Evolutionary conservation across 2,797 vertebrate genomes (phyloP).

Genomic region (Macroramphosus scolopax): DNA sequence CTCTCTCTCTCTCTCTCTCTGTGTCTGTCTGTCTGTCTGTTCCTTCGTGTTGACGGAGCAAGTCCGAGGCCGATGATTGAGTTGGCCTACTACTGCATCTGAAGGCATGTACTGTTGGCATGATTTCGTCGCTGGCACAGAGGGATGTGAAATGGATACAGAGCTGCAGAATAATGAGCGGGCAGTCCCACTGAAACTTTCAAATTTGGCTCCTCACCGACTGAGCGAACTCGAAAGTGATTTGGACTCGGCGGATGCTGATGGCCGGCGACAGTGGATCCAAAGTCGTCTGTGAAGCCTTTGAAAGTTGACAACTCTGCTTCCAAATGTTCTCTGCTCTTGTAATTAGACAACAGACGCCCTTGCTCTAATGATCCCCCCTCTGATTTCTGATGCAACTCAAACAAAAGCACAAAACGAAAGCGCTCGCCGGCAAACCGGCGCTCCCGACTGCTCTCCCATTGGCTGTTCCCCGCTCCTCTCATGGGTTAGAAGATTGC

Average conservation of each 20-base stretch:
- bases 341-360: slow-evolving; percentile 37
- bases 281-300: slow-evolving; percentile 28
- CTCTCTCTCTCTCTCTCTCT: neutral
- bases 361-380: slow-evolving; percentile 7
- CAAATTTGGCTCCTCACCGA: neutral
- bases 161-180: slow-evolving; percentile 3
- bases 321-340: slow-evolving; percentile 27
- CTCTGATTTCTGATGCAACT: slow-evolving; percentile 65
- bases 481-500: slow-evolving; percentile 48
- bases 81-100: slow-evolving; percentile 20
- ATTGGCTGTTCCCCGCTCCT: slow-evolving; percentile 26
- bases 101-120: slow-evolving; percentile 20
- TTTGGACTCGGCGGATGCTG: slow-evolving; percentile 6
- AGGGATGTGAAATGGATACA: slow-evolving; percentile 21
- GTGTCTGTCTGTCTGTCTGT: too few relatives aligned
- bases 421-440: slow-evolving; percentile 35
- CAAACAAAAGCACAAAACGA: slow-evolving; percentile 31
- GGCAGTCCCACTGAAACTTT: slow-evolving; percentile 1
- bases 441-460: slow-evolving; percentile 27
- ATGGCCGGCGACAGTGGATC: slow-evolving; percentile 12
- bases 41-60: slow-evolving; percentile 17
- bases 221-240: slow-evolving; percentile 9
- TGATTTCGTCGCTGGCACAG: slow-evolving; percentile 23
- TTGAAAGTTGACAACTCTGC: slow-evolving; percentile 27
- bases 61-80: slow-evolving; percentile 38